Conservation (phyloP, 2,113 vertebrate species). For the Actinemys pallida region DNA sequence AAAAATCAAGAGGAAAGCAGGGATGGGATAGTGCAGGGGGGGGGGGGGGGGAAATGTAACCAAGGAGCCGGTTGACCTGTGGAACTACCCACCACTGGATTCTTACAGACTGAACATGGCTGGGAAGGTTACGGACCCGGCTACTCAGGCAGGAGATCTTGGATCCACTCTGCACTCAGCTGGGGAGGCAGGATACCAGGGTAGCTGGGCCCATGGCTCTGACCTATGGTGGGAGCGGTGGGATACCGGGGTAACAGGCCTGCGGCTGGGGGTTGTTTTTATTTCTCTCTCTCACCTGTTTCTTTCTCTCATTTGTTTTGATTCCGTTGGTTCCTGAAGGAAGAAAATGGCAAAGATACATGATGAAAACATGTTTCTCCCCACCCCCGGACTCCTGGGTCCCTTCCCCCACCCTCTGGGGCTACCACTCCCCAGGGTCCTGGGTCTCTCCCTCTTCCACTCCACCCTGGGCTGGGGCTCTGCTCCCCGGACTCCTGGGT, state of each 20-base stretch:
- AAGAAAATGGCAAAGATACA: background rate
- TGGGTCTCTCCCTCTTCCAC: background rate
- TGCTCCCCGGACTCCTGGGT: background rate
- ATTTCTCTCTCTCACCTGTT: background rate
- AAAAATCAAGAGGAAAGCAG: background rate
- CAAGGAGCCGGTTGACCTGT: background rate
- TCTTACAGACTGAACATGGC: background rate
- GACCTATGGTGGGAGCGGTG: background rate
- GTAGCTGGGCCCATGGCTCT: background rate
- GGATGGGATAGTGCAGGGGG: no score
- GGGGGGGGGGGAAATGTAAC: background rate
- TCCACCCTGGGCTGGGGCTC: background rate
- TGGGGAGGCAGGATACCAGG: conserved; percentile 72
- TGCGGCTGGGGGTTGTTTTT: background rate
- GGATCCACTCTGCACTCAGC: conserved; percentile 70
- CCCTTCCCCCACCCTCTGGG: background rate
- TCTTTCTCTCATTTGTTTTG: background rate
- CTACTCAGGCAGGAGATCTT: background rate
- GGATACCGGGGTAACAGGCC: background rate
- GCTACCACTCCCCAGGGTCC: background rate
- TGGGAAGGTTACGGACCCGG: background rate
- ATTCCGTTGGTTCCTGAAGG: background rate
- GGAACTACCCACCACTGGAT: background rate
- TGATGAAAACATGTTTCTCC: background rate
- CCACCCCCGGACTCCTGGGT: background rate